These are phyloP conservation scores for Vulpes lagopus DNA, from an alignment of 2,113 vertebrate species.

Conservation along the genomic window DNA sequence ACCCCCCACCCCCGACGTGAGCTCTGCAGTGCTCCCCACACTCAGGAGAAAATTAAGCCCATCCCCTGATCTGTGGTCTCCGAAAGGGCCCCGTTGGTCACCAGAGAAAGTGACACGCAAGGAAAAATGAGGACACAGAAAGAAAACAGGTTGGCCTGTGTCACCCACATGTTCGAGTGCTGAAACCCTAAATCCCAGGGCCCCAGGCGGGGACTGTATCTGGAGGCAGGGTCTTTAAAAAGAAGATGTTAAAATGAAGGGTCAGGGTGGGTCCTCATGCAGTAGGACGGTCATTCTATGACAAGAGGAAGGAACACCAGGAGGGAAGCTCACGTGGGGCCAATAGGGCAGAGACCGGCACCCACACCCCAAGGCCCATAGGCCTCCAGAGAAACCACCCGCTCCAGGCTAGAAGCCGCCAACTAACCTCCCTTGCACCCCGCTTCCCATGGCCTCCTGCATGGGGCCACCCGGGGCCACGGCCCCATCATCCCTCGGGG, in stretches of 20 bases:
- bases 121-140: background rate
- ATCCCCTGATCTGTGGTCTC: background rate
- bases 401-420: no score
- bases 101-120: background rate
- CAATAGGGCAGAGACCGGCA: fast-evolving
- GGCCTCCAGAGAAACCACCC: background rate
- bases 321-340: background rate
- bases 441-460: fast-evolving
- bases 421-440: background rate
- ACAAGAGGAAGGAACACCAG: background rate
- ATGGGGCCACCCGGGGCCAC: background rate
- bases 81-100: constrained; percentile 9
- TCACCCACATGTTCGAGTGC: fast-evolving
- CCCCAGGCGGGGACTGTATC: no score
- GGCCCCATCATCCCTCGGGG: no score
- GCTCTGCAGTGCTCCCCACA: fast-evolving
- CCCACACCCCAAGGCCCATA: background rate
- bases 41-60: background rate
- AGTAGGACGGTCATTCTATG: fast-evolving
- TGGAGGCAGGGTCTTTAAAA: background rate
- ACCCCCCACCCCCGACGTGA: fast-evolving
- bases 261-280: background rate
- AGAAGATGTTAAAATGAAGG: background rate
- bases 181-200: background rate
- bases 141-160: fast-evolving